Evolutionary conservation across 2,888 invertebrate species (phyloP), one percentile per base, ranked within the genome.

Genomic region (Dicyrtomina minuta): DNA sequence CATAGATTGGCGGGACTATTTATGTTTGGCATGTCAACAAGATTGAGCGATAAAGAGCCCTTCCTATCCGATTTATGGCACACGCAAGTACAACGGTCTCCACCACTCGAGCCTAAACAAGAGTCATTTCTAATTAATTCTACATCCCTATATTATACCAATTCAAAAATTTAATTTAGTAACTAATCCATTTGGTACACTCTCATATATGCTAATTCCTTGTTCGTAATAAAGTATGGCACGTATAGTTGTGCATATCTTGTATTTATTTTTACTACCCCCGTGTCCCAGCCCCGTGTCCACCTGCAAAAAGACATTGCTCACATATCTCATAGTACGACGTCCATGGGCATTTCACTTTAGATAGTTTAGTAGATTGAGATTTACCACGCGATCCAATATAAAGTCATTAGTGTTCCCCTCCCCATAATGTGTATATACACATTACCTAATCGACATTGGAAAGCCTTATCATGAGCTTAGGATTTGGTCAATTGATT

Each of bases 1-100:
- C n/a, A 46, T 53, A 20, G 56, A 49, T 49, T 66, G 56, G 13
- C 33, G 12, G 39, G 20, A 46, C 46, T 56, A 41, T 41, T 59
- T 5, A 55, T 58, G 24, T 68, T 70, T 13, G 39, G 26, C 13
- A 33, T 49, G 22, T 73, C 75, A 2, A 73, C 75, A 39, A 66
- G 39, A 33, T 71, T 69, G 12, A 72, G 68, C 2, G 72, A 73
- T 1, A 74, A 65, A 17, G 75, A 75, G 15, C 73, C 73, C 59
- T 75, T 77, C n/a, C 77, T 59, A 27, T 75, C 74, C n/a, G 71
- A 71, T 62, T 74, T 74, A 66, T 77, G 77, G 67, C 77, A 77
- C 10, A 68, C 71, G 56, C 77, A 77, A 15, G 71, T 58, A 26
- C 77, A 75, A 43, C 71, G 39, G 10, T 75, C 74, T 20, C 72